Evolutionary conservation across 2,888 invertebrate species (phyloP).

Genomic region (Parelbella ahira): DNA sequence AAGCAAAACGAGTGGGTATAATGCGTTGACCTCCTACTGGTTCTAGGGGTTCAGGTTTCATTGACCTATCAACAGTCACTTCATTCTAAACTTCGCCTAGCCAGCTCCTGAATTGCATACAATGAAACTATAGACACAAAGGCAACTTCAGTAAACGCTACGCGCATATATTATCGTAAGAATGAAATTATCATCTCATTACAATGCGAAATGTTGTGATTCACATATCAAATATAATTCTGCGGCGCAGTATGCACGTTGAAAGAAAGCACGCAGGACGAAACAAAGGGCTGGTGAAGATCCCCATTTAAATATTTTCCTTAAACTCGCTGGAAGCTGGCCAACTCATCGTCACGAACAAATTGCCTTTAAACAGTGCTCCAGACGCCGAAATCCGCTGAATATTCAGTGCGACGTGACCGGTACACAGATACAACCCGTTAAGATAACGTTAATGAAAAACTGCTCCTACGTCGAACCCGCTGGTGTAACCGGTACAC

Average conservation of each 20-base stretch:
- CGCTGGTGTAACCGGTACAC: slow-evolving; percentile 4
- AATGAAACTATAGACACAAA: slow-evolving; percentile 1
- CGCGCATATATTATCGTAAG: slow-evolving; percentile 13
- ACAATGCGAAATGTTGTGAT: slow-evolving; percentile 24
- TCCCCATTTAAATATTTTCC: slow-evolving; percentile 48
- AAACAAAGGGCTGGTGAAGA: slow-evolving; percentile 43
- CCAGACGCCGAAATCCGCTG: slow-evolving; percentile 25
- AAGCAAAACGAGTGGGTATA: too few relatives aligned
- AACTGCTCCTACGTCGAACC: neutral
- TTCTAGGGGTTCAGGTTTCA: too few relatives aligned
- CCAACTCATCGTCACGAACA: slow-evolving; percentile 41
- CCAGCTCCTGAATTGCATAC: too few relatives aligned
- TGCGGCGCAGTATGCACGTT: slow-evolving; percentile 35
- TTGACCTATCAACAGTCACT: too few relatives aligned
- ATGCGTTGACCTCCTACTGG: too few relatives aligned
- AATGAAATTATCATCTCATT: slow-evolving; percentile 22
- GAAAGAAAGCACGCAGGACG: slow-evolving; percentile 36
- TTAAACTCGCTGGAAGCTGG: slow-evolving; percentile 45
- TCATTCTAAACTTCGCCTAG: too few relatives aligned
- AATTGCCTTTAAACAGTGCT: slow-evolving; percentile 36
- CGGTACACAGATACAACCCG: slow-evolving; percentile 1
- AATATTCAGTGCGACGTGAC: neutral
- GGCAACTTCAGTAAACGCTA: slow-evolving; percentile 7
- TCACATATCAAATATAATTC: slow-evolving; percentile 33
- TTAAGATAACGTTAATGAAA: slow-evolving; percentile 7